A percentile compares a stretch with the other conserved stretches of the same genome.
These are phyloP conservation scores for human (Homo sapiens) DNA, from an alignment of 2,113 vertebrate genomes.

Conservation along the genomic window DNA sequence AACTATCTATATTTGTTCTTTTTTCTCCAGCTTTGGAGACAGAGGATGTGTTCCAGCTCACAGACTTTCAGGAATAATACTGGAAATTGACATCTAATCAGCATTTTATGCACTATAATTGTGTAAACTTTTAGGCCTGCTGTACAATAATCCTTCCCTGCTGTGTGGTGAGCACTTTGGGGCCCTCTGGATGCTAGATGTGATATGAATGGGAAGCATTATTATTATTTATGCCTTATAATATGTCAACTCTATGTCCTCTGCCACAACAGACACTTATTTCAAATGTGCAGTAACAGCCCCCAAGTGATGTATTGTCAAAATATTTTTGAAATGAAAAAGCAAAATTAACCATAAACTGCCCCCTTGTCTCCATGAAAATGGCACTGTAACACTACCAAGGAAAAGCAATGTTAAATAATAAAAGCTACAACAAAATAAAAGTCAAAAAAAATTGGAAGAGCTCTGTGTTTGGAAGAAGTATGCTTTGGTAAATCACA, in stretches of 20 bases:
- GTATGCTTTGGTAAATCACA: constrained; percentile 13
- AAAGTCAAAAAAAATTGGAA: constrained; percentile 37
- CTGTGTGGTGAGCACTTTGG: background rate
- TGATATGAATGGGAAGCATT: constrained; percentile 26
- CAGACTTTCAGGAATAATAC: background rate
- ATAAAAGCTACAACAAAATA: constrained; percentile 56
- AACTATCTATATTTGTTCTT: background rate
- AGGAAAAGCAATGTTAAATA: constrained; percentile 56
- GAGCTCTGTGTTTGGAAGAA: background rate
- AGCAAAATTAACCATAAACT: constrained; percentile 69
- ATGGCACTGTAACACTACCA: background rate
- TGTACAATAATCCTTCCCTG: constrained; percentile 30
- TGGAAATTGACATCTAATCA: background rate
- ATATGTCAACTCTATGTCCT: constrained; percentile 52
- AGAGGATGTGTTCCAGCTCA: background rate
- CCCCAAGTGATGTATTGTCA: constrained; percentile 57
- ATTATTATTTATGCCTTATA: constrained; percentile 64
- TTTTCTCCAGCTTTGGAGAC: background rate
- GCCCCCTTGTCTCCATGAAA: constrained; percentile 46
- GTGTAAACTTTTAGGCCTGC: background rate
- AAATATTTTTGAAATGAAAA: constrained; percentile 71
- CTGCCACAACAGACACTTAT: constrained; percentile 45
- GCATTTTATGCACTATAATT: constrained; percentile 26
- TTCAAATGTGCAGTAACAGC: constrained; percentile 46
- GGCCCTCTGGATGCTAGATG: background rate